Conservation (phyloP, 1,140 invertebrate genomes). For the Bombus superbus region DNA sequence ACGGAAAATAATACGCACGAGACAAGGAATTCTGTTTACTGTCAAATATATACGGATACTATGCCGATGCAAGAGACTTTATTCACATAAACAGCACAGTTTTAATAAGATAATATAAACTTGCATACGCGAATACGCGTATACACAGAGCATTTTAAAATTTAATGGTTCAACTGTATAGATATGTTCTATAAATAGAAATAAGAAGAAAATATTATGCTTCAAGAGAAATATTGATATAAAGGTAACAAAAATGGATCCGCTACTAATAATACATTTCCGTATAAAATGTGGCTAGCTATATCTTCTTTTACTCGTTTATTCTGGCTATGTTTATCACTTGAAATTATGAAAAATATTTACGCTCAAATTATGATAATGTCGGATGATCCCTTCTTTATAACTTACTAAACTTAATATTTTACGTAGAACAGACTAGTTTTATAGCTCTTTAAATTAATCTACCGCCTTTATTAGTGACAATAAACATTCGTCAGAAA, state of each 20-base stretch:
- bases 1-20: too few species aligned
- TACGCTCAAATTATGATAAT: neutral
- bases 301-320: neutral
- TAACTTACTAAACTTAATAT: too few species aligned
- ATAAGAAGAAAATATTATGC: too few species aligned
- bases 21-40: neutral
- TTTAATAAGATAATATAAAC: neutral
- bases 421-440: too few species aligned
- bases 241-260: neutral
- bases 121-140: neutral
- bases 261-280: neutral
- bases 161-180: neutral
- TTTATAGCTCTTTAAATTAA: too few species aligned
- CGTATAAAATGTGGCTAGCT: neutral
- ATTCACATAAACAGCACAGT: neutral
- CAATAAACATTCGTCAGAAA: neutral
- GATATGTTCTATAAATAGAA: too few species aligned
- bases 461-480: neutral
- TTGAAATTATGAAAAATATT: neutral
- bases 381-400: too few species aligned
- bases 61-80: neutral
- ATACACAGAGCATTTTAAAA: neutral
- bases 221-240: neutral
- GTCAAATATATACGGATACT: neutral
- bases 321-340: neutral